Evolutionary conservation across 2,797 vertebrate species (phyloP), one percentile per base, ranked within the genome.

Genomic region (Lepus oiostolus): DNA sequence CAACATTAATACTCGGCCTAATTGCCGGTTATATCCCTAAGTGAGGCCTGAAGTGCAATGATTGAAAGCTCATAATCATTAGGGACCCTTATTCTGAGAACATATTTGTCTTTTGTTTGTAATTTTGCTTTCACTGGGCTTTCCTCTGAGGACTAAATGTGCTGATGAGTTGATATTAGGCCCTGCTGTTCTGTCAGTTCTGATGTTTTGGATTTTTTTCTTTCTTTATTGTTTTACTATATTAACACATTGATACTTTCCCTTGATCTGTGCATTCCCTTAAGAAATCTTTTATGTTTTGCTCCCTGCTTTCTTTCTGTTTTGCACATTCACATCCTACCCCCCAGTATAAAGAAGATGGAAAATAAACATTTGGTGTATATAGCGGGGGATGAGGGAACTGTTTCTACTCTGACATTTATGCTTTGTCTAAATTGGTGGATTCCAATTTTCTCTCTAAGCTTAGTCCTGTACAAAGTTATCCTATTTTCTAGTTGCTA

Each of bases 391-490:
- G 7, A 86, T 16, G 32, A 63, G 38, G 17, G 24, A 62, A 42
- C 28, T 92, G 87, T 87, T 79, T 91, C 79, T 92, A n/a, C 26
- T 88, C 1, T 95, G 32, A 50, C 94, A 71, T 60, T 85, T 70
- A 54, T 38, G 21, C 24, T 90, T 5, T 77, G 4, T 88, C 85
- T 81, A 63, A 74, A 86, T 72, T 52, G n/a, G 38, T 80, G 80
- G 76, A 26, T 47, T 50, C 63, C 7, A 90, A 19, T 86, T 95
- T 96, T 93, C 52, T 74, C 52, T 77, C 32, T 76, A 80, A 88
- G 12, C 42, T 75, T 12, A 63, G 75, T 63, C 70, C 30, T 91
- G 2, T 86, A 32, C 50, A 81, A 82, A 93, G 21, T 17, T 90
- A 3, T 80, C 77, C n/a, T 63, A 14, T 93, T 75, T 94, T 54